Percentiles rank a stretch among this genome's conserved stretches.
Conservation (phyloP, 2,113 vertebrate genomes). For the Pterocles burchelli region DNA sequence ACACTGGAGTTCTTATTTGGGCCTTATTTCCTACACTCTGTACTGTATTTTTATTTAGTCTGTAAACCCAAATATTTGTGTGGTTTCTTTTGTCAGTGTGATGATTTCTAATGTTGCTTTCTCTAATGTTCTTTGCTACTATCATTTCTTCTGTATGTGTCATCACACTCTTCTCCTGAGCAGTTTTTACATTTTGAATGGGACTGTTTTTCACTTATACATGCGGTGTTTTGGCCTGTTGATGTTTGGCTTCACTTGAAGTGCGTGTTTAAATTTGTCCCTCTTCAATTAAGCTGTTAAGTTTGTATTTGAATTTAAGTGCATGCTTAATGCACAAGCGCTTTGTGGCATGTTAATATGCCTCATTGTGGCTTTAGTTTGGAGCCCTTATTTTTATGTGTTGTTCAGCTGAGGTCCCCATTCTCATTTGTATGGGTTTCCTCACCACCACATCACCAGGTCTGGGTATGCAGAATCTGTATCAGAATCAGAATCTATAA, state of each 20-base stretch:
- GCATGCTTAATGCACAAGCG: background rate
- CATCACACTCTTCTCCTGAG: background rate
- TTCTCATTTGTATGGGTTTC: background rate
- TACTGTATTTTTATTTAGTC: background rate
- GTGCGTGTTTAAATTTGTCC: background rate
- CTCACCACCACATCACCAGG: background rate
- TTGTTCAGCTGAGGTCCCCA: background rate
- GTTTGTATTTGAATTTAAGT: background rate
- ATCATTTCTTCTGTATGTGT: background rate
- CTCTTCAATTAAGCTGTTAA: background rate
- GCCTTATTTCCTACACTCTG: background rate
- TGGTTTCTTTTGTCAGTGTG: background rate
- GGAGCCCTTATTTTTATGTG: background rate
- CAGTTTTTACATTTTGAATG: background rate
- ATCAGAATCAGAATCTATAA: background rate
- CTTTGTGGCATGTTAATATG: background rate
- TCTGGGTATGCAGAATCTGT: background rate
- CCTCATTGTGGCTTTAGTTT: background rate
- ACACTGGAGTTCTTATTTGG: background rate
- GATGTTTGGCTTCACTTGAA: background rate
- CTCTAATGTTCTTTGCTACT: background rate
- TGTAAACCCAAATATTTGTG: background rate
- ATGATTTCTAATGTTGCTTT: background rate
- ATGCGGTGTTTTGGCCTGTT: background rate
- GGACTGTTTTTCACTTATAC: background rate